Percentiles rank a stretch among this genome's conserved stretches.
These are phyloP conservation scores for Agonopterix subpropinquella DNA, from an alignment of 2,888 invertebrate genomes.

Conservation along the genomic window DNA sequence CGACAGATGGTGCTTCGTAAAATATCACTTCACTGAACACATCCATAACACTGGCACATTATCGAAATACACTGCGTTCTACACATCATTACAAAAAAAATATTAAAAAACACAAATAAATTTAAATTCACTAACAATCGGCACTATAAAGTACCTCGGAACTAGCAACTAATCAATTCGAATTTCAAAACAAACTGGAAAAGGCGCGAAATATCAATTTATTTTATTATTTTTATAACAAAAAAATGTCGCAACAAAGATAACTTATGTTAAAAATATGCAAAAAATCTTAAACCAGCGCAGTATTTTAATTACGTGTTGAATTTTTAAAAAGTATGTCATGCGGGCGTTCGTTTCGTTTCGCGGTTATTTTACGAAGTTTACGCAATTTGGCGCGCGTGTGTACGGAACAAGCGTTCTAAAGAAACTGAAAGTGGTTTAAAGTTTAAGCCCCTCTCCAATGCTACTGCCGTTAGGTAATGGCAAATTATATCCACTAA, in stretches of 20 bases:
- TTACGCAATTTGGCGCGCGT: conserved; percentile 43
- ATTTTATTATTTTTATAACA: conserved; percentile 14
- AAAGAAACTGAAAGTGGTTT: conserved; percentile 67
- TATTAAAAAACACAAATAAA: conserved; percentile 22
- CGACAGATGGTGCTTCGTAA: conserved; percentile 67
- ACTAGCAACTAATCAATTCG: conserved; percentile 11
- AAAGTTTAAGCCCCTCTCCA: conserved; percentile 29
- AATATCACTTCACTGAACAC: conserved; percentile 50
- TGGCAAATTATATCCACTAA: conserved; percentile 41
- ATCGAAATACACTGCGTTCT: conserved; percentile 42
- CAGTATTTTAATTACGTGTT: conserved; percentile 10
- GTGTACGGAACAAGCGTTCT: conserved; percentile 40
- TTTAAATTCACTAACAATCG: conserved; percentile 13
- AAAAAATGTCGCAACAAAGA: conserved; percentile 5
- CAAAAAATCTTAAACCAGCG: conserved; percentile 3
- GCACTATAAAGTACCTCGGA: conserved; percentile 12
- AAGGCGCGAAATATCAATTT: conserved; percentile 17
- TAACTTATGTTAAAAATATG: conserved; percentile 1
- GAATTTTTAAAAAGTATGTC: conserved; percentile 50
- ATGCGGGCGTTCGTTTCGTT: conserved; percentile 40
- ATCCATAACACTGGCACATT: conserved; percentile 47
- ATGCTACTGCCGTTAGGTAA: conserved; percentile 42
- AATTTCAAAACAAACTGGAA: conserved; percentile 13
- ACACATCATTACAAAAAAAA: conserved; percentile 33
- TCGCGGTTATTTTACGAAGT: conserved; percentile 23